Evolutionary conservation across 1,140 invertebrate genomes (phyloP).

Genomic region (Aradophagus sp.): DNA sequence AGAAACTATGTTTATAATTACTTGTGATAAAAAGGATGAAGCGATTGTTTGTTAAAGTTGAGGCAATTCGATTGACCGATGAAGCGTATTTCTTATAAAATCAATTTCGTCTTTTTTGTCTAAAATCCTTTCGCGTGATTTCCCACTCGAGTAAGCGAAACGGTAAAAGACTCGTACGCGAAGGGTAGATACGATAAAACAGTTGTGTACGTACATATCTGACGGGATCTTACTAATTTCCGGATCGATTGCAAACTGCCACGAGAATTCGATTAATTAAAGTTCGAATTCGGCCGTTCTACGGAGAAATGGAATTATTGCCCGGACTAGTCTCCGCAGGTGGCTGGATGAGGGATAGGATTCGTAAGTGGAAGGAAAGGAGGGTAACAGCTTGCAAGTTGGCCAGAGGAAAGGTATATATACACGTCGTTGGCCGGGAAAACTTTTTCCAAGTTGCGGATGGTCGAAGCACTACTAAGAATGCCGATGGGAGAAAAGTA

Average conservation of each 20-base stretch:
- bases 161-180: too few relatives aligned
- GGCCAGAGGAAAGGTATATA: slow-evolving; percentile 61
- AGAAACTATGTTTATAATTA: too few relatives aligned
- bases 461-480: slow-evolving; percentile 35
- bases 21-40: too few relatives aligned
- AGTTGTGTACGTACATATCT: slow-evolving; percentile 33
- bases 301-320: slow-evolving; percentile 70
- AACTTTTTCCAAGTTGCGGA: slow-evolving; percentile 61
- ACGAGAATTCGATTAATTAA: slow-evolving; percentile 71
- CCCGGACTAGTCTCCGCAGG: slow-evolving; percentile 46
- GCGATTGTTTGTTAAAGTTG: too few relatives aligned
- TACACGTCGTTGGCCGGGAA: slow-evolving; percentile 56
- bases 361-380: slow-evolving; percentile 43
- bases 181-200: slow-evolving; percentile 30
- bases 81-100: too few relatives aligned
- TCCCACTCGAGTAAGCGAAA: too few relatives aligned
- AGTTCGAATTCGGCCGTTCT: slow-evolving; percentile 68
- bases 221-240: slow-evolving; percentile 67
- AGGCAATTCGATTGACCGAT: too few relatives aligned
- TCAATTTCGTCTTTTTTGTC: too few relatives aligned
- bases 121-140: too few relatives aligned
- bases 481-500: slow-evolving; percentile 36
- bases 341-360: slow-evolving; percentile 48
- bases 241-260: slow-evolving; percentile 58
- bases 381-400: slow-evolving; percentile 67